Evolutionary conservation across 2,888 invertebrate species (phyloP), one percentile per base, ranked within the genome.

Genomic region (Belgica antarctica): DNA sequence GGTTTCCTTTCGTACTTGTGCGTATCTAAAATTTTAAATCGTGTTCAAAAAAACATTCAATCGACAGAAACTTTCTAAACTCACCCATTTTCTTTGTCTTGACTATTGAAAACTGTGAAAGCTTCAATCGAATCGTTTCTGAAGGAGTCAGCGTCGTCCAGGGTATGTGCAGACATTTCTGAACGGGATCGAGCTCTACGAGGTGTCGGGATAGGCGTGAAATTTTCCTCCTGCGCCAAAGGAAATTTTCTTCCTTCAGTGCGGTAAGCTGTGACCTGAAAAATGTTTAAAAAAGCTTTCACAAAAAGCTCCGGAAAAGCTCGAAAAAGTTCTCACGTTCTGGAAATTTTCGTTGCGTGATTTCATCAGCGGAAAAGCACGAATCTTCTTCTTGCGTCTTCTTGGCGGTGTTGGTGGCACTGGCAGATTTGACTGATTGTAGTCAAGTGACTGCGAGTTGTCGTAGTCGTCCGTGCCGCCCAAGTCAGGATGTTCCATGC

Each of bases 1-100:
- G 8, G 81, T 81, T 57, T 84, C 83, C 79, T 91, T 91, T 71
- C 90, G 89, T 57, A 92, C 88, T 27, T 88, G 84, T 10, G 92
- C 89, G 74, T 92, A 92, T 4, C 91, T 91, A 22, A 83, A 84
- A n/a, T n/a, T n/a, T n/a, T n/a, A n/a, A n/a, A n/a, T n/a, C n/a
- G n/a, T n/a, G n/a, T n/a, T n/a, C n/a, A n/a, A n/a, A 72, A 22
- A 10, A 27, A 1, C 19, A 61, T n/a, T 19, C 22, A 52, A 52
- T 34, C 8, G 25, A 27, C n/a, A n/a, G 27, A 25, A 17, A 22
- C 5, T 7, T 22, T 4, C 17, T 7, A 17, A 22, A 57, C 70
- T 25, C 19, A 73, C 80, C 81, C 80, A 75, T 80, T 79, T 73
- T 79, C 80, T 74, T 78, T 75, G 77, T 80, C 78, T 70, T 80